Conservation (phyloP, 2,113 vertebrate genomes). For the Dicaeum eximium region DNA sequence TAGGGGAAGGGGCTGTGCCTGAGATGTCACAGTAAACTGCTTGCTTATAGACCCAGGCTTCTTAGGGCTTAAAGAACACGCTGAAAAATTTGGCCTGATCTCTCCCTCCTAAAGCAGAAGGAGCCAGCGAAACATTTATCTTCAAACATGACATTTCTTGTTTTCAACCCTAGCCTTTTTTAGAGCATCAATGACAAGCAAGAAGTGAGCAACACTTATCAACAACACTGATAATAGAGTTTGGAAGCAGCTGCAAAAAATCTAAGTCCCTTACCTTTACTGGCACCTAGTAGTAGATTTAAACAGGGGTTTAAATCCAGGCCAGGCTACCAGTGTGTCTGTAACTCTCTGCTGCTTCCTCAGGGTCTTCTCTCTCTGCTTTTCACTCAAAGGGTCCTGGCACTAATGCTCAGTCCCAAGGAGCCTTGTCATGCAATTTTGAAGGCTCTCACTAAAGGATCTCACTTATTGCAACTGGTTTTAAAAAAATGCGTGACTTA, state of each 20-base stretch:
- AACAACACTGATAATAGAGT: neutral
- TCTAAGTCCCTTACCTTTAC: neutral
- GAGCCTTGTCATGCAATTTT: neutral
- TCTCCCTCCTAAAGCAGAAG: conserved; percentile 79
- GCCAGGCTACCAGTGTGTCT: neutral
- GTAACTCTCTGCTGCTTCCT: neutral
- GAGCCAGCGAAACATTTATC: neutral
- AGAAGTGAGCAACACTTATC: neutral
- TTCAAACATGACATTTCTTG: neutral
- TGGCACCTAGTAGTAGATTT: neutral
- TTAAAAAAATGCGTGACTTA: neutral
- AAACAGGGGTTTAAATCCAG: neutral
- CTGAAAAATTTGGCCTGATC: conserved; percentile 78
- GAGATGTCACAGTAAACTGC: conserved; percentile 82
- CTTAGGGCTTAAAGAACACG: conserved; percentile 79
- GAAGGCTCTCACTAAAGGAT: neutral
- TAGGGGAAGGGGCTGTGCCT: conserved; percentile 61
- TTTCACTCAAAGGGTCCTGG: neutral
- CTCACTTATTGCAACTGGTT: neutral
- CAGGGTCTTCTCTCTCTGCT: neutral
- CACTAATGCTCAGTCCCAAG: neutral
- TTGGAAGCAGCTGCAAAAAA: neutral
- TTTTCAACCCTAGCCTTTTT: neutral
- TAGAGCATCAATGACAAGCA: neutral
- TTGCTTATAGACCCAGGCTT: conserved; percentile 77